Conservation (phyloP, 2,888 invertebrate species). For the Trachelus troglodyta region DNA sequence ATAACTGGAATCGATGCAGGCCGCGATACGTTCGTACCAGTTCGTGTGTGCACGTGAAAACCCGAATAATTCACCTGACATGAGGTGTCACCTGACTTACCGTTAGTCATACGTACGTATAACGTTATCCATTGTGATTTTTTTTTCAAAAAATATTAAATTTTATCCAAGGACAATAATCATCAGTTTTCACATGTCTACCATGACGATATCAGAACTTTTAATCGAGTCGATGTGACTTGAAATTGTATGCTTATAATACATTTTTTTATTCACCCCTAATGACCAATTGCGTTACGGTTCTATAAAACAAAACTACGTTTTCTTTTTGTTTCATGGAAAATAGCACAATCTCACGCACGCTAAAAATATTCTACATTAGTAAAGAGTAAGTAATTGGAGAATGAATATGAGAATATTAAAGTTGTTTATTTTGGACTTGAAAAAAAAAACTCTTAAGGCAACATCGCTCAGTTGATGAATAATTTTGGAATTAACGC, state of each 20-base stretch:
- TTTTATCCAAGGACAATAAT: background rate
- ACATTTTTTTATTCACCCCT: background rate
- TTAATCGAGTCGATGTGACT: background rate
- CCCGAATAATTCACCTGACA: background rate
- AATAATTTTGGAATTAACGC: background rate
- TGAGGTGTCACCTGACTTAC: background rate
- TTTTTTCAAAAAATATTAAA: background rate
- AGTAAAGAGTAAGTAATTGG: background rate
- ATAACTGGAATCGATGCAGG: conserved; percentile 32
- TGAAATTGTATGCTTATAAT: background rate
- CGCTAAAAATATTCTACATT: background rate
- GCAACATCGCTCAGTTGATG: background rate
- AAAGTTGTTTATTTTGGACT: too few relatives aligned
- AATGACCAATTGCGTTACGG: background rate
- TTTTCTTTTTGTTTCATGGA: background rate
- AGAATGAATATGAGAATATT: too few relatives aligned
- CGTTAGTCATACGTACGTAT: background rate
- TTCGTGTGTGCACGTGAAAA: background rate
- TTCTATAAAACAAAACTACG: background rate
- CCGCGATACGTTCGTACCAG: background rate
- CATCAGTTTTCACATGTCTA: background rate
- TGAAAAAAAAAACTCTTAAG: too few relatives aligned
- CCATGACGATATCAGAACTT: background rate
- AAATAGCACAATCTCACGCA: background rate
- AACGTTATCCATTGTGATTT: background rate